Base-by-base conservation (phyloP, 64 coral and sea anemone species). In the Montipora foliosa region DNA sequence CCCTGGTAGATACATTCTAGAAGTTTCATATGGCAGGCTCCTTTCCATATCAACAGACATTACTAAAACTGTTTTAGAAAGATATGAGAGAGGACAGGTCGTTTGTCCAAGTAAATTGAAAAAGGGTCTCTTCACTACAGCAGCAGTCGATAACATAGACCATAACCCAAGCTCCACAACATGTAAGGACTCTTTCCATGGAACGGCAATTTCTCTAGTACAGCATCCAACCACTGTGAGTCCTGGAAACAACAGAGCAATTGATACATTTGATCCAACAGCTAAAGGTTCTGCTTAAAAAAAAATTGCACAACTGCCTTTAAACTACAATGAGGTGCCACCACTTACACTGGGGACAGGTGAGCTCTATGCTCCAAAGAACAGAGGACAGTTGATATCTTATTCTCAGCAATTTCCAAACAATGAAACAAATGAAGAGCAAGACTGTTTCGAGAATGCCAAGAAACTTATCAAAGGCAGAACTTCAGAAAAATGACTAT, bases 1-100 rank as follows among this genome's bases (percentile, higher is more conserved):
- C 92, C 8, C 78, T 84, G n/a, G 84, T 90, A 67, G 79, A 90
- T 53, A 45, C 51, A 9, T 89, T 94, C 55, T 94, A 89, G 16
- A 94, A 84, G 29, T 90, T 49, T 90, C 89, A 13, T 90, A 90
- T 69, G 89, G 80, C 61, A 79, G 89, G 59, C 25, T 90, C 24
- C 16, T 90, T 5, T 13, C 89, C 2, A 59, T 79, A 16, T 90
- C 88, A 45, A 79, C 75, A 16, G 88, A 90, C 57, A 90, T 66
- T 37, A 67, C 88, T 4, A 88, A 88, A 68, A 76, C 69, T 17
- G 87, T 88, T 5, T n/a, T 88, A 8, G 87, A 76, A 19, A 87
- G 48, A 24, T 58, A 52, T 17, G 16, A 77, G 6, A 25, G 29
- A 29, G 29, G 1, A 29, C 29, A 29, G 37, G 37, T 37, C 37